Evolutionary conservation across 37 sponge, comb jelly and placozoan genomes (phyloP), one percentile per base, ranked within the genome.

Genomic region (Lycopodina hypogea): DNA sequence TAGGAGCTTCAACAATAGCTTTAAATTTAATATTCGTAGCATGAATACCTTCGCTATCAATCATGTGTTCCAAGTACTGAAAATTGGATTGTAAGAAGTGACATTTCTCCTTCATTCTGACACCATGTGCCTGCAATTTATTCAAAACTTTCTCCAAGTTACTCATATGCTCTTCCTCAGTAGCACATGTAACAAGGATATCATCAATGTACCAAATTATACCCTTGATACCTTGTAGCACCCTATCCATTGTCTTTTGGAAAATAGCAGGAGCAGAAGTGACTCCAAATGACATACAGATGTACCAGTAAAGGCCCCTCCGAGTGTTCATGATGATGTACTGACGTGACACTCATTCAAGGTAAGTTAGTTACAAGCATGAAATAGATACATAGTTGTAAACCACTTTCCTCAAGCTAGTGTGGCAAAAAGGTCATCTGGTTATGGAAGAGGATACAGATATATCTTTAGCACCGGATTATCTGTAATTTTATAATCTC

Each of bases 401-500:
- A 73, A 73, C 9, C 53, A 4, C 53, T 67, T 2, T 7, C 80
- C 86, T 30, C 60, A 59, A 26, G 74, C 57, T 38, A 86, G 9
- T 30, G 80, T 66, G 22, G 80, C 74, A 71, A 78, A 86, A 8
- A 78, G 1, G 9, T 84, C 85, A 9, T 84, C 85, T 0, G 85
- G 78, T 36, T 78, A 41, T 12, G 86, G 86, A 17, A 88, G 60
- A 14, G 60, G 60, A 59, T 23, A 59, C 28, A 17, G 60, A 26
- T 59, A 6, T 26, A 59, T 26, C 60, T 59, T 18, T 28, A 59
- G 60, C n/a, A 26, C 60, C 4, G 60, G 28, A 59, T 59, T 59
- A 33, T 83, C 42, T n/a, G n/a, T 88, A 33, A 78, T 74, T 56
- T 82, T 78, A 48, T 79, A 88, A 51, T 59, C 60, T 26, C 60